Evolutionary conservation across 2,113 vertebrate species (phyloP), one percentile per base, ranked within the genome.

Genomic region (Butorides virescens): DNA sequence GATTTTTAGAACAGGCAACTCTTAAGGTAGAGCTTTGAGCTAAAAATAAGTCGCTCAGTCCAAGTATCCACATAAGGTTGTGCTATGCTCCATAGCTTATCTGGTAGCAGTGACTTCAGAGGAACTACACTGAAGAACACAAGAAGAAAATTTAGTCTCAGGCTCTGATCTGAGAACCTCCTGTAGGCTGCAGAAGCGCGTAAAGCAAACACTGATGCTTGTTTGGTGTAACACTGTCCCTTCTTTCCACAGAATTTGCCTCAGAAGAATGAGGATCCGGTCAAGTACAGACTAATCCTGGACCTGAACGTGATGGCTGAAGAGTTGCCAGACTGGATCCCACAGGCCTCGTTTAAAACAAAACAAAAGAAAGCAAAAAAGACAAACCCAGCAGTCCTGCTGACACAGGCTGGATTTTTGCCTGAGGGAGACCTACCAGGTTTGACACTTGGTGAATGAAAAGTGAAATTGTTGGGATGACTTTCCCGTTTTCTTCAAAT

Each of bases 51-150:
- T 75, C 10, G 1, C 62, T 75, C 70, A 11, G 26, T 47, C 65
- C 42, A 80, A 89, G 91, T 22, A 1, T 78, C 96, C 94, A 92
- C 96, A 96, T 91, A 97, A 96, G 92, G 95, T 29, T 90, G 80
- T 95, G 92, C 91, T 95, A 87, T 87, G 92, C 77, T 93, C 58
- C 30, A 11, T n/a, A 76, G 87, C 95, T 96, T 96, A 93, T 96
- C 96, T 96, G 93, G 87, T 85, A 78, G 62, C 86, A 65, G 66
- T 93, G 91, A 95, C 92, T 93, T 95, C 86, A 91, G 78, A 87
- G 88, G 65, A 75, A 72, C 80, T 75, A 55, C 15, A 0, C 0
- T 39, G 83, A 81, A 88, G 91, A 96, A 91, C 6, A 8, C 52
- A 82, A 72, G 58, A 70, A 89, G 83, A 94, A 93, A 89, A 82